These are phyloP conservation scores for Psittacula echo DNA, from an alignment of 2,797 vertebrate species.

Conservation along the genomic window DNA sequence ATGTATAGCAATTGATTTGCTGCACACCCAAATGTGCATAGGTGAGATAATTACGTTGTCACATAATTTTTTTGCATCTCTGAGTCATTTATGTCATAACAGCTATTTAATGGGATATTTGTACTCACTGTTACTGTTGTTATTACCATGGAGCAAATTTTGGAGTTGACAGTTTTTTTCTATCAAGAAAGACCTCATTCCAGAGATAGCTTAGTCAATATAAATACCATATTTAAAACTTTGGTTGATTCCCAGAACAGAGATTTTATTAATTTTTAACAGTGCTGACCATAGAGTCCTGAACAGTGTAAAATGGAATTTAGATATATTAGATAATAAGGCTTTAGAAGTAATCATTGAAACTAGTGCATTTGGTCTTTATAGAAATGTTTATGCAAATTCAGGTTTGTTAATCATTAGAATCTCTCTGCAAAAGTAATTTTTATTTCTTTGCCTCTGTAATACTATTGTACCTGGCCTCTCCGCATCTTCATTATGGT, in stretches of 20 bases:
- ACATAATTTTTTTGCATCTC: neutral
- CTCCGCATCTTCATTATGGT: neutral
- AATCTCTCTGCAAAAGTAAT: neutral
- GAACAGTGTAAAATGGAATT: neutral
- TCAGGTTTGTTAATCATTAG: neutral
- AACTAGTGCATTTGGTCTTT: neutral
- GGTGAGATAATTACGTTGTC: neutral
- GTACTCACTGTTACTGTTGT: neutral
- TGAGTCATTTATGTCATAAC: neutral
- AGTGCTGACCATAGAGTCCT: neutral
- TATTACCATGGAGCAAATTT: neutral
- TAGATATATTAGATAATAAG: neutral
- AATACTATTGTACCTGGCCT: neutral
- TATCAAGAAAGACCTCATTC: neutral
- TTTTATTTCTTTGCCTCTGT: neutral
- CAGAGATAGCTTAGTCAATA: neutral
- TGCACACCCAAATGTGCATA: neutral
- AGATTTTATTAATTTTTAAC: neutral
- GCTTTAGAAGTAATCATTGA: neutral
- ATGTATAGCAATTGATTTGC: neutral
- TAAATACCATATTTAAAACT: neutral
- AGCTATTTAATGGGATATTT: neutral
- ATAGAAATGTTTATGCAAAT: neutral
- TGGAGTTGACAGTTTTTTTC: neutral
- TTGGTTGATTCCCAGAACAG: neutral